Base-by-base conservation (phyloP, 2,888 invertebrate genomes). In the Aphidius colemani region DNA sequence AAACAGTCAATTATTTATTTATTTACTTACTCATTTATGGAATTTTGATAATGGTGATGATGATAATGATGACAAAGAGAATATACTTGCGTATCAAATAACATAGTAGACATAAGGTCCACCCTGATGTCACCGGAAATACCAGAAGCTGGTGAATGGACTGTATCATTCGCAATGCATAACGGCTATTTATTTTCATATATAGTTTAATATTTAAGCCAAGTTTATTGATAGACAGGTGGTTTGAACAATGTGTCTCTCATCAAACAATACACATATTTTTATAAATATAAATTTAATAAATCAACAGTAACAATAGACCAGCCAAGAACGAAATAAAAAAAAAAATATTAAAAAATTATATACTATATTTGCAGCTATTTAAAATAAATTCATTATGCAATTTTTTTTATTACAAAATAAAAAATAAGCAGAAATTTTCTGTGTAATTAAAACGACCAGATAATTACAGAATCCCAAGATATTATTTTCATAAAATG, bases 121-220 rank as follows among this genome's bases (percentile, higher is more conserved):
- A 10, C 50, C 49, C 48, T 59, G 51, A 46, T 65, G 67, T 67
- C 70, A 68, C 75, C 75, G 77, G 77, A 78, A 77, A 73, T 75
- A 70, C 75, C 76, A 74, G 75, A 71, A 76, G 76, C 73, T 73
- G 72, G 73, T 74, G 75, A 75, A 75, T 74, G 70, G 74, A 72
- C 30, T 57, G 57, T 74, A 68, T 64, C 70, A 75, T 70, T 73
- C 74, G 70, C 69, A 66, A 73, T 69, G 74, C 74, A 75, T 72
- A 75, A 75, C 74, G 70, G 53, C 67, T 63, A 63, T 55, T 46
- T 57, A 48, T 46, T 51, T 63, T 45, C 46, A 57, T 57, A 50
- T 51, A 40, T 44, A 57, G 50, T 62, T 48, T 49, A 49, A 50
- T 57, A 56, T 50, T 56, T 41, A 11, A 48, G 11, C 8, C 40